These are phyloP conservation scores for Oostethus manadensis DNA, from an alignment of 2,113 vertebrate genomes.

Conservation along the genomic window DNA sequence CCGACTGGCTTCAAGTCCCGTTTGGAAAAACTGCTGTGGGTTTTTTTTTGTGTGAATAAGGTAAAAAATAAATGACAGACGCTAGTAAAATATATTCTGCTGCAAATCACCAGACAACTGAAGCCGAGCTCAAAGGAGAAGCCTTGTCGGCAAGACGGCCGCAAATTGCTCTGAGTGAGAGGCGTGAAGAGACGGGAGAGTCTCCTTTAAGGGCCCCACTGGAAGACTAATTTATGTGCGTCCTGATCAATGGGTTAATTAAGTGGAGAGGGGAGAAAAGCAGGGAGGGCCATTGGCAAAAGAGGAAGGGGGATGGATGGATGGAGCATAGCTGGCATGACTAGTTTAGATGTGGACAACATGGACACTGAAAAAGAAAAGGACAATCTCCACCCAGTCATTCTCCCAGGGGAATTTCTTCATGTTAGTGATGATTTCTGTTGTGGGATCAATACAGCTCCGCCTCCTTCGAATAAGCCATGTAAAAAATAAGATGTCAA, in stretches of 20 bases:
- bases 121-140: background rate
- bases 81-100: slow-evolving; percentile 29
- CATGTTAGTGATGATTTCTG: slow-evolving; percentile 25
- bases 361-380: slow-evolving; percentile 15
- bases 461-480: slow-evolving; percentile 41
- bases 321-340: slow-evolving; percentile 19
- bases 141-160: slow-evolving; percentile 15
- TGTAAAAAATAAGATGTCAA: slow-evolving; percentile 42
- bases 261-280: slow-evolving; percentile 53
- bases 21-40: background rate
- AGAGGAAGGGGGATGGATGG: slow-evolving; percentile 10
- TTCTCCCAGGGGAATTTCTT: slow-evolving; percentile 16
- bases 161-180: slow-evolving; percentile 11
- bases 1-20: slow-evolving; percentile 25
- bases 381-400: slow-evolving; percentile 10
- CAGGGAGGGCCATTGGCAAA: slow-evolving; percentile 19
- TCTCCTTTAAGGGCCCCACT: slow-evolving; percentile 44
- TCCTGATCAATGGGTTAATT: slow-evolving; percentile 72
- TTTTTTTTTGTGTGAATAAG: slow-evolving; percentile 5
- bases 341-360: background rate
- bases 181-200: slow-evolving; percentile 17
- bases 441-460: slow-evolving; percentile 26
- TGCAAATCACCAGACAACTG: slow-evolving; percentile 12
- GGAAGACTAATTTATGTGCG: slow-evolving; percentile 63
- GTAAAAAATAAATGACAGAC: slow-evolving; percentile 4